These are phyloP conservation scores for Cheilosia soror DNA, from an alignment of 2,888 invertebrate genomes.

Conservation along the genomic window DNA sequence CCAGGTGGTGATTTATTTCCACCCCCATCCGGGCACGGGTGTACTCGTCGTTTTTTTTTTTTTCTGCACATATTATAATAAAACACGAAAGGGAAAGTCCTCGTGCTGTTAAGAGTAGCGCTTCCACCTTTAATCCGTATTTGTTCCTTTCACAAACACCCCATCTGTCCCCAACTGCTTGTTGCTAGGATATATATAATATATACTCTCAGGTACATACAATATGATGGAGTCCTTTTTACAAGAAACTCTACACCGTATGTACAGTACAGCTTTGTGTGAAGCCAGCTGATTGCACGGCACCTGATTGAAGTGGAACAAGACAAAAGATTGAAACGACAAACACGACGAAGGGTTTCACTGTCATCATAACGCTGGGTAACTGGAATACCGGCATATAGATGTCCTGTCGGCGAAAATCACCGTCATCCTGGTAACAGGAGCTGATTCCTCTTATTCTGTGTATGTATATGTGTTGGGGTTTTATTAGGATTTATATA, in stretches of 20 bases:
- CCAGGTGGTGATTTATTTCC: constrained; percentile 43
- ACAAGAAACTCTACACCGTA: constrained; percentile 16
- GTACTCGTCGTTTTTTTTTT: constrained; percentile 14
- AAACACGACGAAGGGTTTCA: constrained; percentile 22
- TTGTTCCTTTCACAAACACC: constrained; percentile 18
- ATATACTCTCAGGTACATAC: too few relatives aligned
- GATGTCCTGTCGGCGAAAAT: constrained; percentile 1
- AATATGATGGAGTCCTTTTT: constrained; percentile 24
- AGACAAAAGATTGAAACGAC: constrained; percentile 47
- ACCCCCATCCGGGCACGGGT: not conserved
- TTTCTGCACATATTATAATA: constrained; percentile 30
- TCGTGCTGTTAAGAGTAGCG: constrained; percentile 42
- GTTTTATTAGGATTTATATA: constrained; percentile 65
- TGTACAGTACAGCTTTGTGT: constrained; percentile 13
- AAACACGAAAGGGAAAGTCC: constrained; percentile 66
- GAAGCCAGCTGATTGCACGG: constrained; percentile 57
- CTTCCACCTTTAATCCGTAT: constrained; percentile 63
- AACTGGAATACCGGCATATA: not conserved
- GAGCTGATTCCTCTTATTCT: not conserved
- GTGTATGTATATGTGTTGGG: constrained; percentile 19
- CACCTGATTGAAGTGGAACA: constrained; percentile 63
- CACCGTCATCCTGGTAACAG: constrained; percentile 39
- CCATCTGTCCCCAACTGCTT: constrained; percentile 24
- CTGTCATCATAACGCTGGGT: constrained; percentile 39
- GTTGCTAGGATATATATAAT: constrained; percentile 51